Evolutionary conservation across 2,113 vertebrate species (phyloP).

Genomic region (Axis porcinus): DNA sequence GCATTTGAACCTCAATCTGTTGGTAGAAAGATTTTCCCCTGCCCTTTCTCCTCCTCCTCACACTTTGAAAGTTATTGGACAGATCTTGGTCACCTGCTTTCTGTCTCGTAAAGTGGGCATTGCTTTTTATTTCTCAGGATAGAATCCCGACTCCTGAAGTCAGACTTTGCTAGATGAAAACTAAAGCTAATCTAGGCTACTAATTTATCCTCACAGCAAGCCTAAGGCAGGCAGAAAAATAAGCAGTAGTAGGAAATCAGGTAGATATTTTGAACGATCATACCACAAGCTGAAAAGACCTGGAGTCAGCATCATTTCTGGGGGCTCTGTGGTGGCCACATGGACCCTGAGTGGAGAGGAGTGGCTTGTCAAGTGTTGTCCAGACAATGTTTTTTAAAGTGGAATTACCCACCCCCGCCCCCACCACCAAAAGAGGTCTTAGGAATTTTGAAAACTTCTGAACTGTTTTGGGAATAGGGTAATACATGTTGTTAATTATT

Average conservation of each 20-base stretch:
- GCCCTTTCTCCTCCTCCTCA: not conserved
- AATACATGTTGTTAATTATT: not conserved
- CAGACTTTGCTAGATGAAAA: not conserved
- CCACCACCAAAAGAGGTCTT: not conserved
- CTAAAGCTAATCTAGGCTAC: not conserved
- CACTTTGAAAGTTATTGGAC: not conserved
- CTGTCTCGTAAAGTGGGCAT: not conserved
- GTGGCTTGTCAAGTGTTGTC: not conserved
- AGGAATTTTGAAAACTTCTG: not conserved
- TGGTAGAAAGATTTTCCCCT: not conserved
- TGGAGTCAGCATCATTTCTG: not conserved
- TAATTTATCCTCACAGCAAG: not conserved
- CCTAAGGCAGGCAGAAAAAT: not conserved
- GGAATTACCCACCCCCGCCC: not conserved
- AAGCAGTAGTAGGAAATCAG: not conserved
- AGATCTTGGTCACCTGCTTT: not conserved
- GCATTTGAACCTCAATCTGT: not conserved
- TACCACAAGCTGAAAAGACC: not conserved
- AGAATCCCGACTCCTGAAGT: not conserved
- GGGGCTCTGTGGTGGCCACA: not conserved
- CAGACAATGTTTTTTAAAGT: not conserved
- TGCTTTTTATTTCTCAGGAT: not conserved
- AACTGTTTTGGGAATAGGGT: not conserved
- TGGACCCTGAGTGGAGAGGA: not conserved
- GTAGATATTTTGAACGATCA: not conserved